Evolutionary conservation across 2,888 invertebrate genomes (phyloP), one percentile per base, ranked within the genome.

Genomic region (Zeuzera pyrina): DNA sequence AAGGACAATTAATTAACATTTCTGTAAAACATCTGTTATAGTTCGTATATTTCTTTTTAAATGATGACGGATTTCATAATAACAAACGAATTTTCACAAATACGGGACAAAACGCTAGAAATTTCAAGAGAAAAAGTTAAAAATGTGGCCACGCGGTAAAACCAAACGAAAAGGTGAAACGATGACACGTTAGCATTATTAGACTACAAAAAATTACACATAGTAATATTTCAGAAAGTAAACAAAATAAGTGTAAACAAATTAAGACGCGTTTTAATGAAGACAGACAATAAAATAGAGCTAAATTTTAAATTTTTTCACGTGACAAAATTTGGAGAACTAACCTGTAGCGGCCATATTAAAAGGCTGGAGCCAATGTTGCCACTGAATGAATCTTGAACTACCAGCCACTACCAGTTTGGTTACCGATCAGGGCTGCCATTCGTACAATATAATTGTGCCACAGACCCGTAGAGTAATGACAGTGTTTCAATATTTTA

Each of bases 261-360:
- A 28, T 28, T 16, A 36, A 36, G 39, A 23, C 31, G n/a, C n/a
- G n/a, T n/a, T n/a, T n/a, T n/a, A n/a, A 51, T 50, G 47, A 36
- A 42, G 43, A 44, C 34, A 42, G 21, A 29, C 43, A 51, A 50
- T 47, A 53, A 55, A 55, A 50, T 47, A n/a, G n/a, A 15, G 28
- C 28, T 42, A 40, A 42, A 48, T n/a, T n/a, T n/a, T n/a, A 51
- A 55, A 61, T 60, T n/a, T n/a, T n/a, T n/a, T 72, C 76, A 81
- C 71, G 73, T 85, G 84, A 85, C 71, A 77, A 81, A 81, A 77
- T 74, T 69, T 60, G 57, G 60, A 61, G 66, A 72, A 88, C 89
- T 85, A 87, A 89, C 89, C 89, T 89, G 88, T 78, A 81, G 88
- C 86, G 86, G 89, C 89, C 89, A 89, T 89, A 85, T 88, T 88